phyloP scores from a whole-genome alignment of 2,113 vertebrate species.

The Nansenia antarctica region DNA sequence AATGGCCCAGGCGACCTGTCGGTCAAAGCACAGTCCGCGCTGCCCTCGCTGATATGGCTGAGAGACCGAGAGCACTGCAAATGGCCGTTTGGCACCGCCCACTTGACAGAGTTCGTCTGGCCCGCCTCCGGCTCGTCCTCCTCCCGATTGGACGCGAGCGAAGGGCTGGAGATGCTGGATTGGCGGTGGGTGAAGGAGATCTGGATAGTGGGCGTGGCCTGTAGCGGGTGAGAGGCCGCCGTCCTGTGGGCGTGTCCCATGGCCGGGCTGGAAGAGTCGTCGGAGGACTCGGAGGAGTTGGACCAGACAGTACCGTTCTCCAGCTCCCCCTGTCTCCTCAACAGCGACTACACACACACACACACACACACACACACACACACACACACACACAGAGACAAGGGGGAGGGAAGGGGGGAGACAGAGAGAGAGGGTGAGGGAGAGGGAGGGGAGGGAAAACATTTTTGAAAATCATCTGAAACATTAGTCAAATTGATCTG shows the following conservation, averaged over 20 bases:
- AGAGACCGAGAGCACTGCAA: constrained; percentile 82
- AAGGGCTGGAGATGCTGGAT: constrained; percentile 54
- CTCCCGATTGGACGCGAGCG: constrained; percentile 67
- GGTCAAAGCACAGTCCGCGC: constrained; percentile 72
- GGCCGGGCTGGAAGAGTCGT: constrained; percentile 92
- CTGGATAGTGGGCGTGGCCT: constrained; percentile 75
- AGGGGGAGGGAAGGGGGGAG: not conserved
- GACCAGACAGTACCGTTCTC: constrained; percentile 98
- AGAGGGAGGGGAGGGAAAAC: not conserved
- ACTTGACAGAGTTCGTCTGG: constrained; percentile 37
- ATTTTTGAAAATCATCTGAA: not conserved
- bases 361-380: not conserved
- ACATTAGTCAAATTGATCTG: not conserved
- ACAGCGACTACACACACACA: constrained; percentile 83
- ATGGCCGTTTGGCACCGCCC: constrained; percentile 83
- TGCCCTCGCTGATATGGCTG: constrained; percentile 82
- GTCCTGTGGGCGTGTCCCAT: constrained; percentile 65
- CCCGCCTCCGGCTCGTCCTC: constrained; percentile 63
- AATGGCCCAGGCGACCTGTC: constrained; percentile 55
- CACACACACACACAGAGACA: not conserved
- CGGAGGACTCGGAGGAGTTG: constrained; percentile 95
- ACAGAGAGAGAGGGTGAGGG: not conserved
- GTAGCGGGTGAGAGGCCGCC: constrained; percentile 59
- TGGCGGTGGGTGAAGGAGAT: constrained; percentile 85
- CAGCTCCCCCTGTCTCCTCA: constrained; percentile 94